Evolutionary conservation across 2,888 invertebrate genomes (phyloP), one percentile per base, ranked within the genome.

Genomic region (Amblyjoppa fuscipennis): DNA sequence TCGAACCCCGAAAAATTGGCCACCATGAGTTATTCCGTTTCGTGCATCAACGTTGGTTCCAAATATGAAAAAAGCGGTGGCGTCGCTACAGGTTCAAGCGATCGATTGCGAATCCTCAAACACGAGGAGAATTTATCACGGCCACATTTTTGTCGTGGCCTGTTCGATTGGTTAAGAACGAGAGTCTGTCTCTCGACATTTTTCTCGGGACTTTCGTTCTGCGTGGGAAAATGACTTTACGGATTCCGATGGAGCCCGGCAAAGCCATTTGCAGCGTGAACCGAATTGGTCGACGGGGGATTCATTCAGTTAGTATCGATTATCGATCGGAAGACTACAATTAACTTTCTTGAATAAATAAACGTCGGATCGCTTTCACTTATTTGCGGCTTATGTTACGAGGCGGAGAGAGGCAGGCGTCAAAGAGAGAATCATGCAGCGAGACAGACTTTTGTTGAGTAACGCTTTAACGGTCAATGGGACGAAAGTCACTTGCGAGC

Each of bases 161-260:
- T 51, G 31, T 49, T 76, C 73, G 71, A 85, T 82, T 80, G 85
- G 82, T 71, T 81, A 64, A 78, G 77, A 75, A 28, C 76, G 80
- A 64, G 74, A 78, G 81, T 66, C 68, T 77, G 61, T 78, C 74
- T 70, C 45, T 20, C 11, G 38, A 71, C 59, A 41, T 66, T 28
- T 9, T 9, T 59, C 20, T 16, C 31, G 2, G 0, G 80, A 81
- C 59, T 84, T 73, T 81, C 81, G 73, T 77, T 77, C 73, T 64
- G 25, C 51, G 45, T 41, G 31, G 66, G 53, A 84, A 68, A 84
- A 81, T 84, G 73, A 74, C 68, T 75, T 51, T 41, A 59, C 73
- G 45, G 41, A 53, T 75, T 56, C 38, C 38, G 38, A 5, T 1
- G 41, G 51, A 59, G 70, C 41, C 77, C 70, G 74, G 53, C 41